Percentiles rank a stretch among this genome's conserved stretches.
phyloP scores from a whole-genome alignment of 2,797 vertebrate genomes.

The Mus minutoides region DNA sequence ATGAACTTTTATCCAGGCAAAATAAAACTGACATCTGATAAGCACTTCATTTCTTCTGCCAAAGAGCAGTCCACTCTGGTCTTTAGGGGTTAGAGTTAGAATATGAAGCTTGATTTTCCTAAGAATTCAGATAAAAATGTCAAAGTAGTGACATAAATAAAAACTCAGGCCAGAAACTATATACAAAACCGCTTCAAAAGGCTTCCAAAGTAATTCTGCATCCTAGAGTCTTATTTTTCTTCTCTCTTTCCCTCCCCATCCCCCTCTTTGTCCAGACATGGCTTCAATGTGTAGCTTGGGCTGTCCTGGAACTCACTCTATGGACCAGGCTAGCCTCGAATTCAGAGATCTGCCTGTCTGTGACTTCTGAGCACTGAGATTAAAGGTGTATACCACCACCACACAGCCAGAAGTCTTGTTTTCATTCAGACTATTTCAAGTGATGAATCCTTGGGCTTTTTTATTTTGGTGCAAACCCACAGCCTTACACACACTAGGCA shows the following conservation, averaged over 20 bases:
- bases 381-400: background rate
- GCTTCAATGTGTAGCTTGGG: background rate
- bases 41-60: slow-evolving; percentile 61
- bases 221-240: background rate
- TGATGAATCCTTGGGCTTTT: background rate
- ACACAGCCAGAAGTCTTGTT: background rate
- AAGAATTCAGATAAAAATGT: slow-evolving; percentile 67
- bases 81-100: slow-evolving; percentile 54
- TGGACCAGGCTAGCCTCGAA: background rate
- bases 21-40: slow-evolving; percentile 65
- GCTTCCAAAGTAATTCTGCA: slow-evolving; percentile 53
- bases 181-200: slow-evolving; percentile 36
- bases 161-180: slow-evolving; percentile 33
- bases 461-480: background rate
- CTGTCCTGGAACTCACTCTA: background rate
- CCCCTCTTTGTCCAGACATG: background rate
- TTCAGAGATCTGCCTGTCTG: background rate
- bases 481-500: background rate
- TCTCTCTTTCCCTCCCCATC: background rate
- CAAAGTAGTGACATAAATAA: slow-evolving; percentile 66
- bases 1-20: slow-evolving; percentile 60
- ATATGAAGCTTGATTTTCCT: slow-evolving; percentile 37
- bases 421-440: slow-evolving; percentile 21
- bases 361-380: background rate
- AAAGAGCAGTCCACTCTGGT: slow-evolving; percentile 48